Evolutionary conservation across 2,888 invertebrate species (phyloP), one percentile per base, ranked within the genome.

Genomic region (Eupsilia transversa): DNA sequence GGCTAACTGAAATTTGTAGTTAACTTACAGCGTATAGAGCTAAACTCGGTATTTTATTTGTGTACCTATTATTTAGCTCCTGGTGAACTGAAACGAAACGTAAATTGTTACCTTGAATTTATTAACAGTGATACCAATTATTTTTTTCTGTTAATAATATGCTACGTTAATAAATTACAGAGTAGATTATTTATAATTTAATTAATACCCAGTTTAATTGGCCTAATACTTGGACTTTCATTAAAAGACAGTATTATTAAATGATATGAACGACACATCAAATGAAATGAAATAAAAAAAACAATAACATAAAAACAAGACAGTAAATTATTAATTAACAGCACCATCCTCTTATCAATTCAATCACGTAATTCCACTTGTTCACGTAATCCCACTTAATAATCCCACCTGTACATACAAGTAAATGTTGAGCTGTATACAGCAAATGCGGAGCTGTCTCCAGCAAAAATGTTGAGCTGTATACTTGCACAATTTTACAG

Each of bases 401-500:
- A 86, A 87, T 88, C 83, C 66, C 79, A 80, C 78, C 82, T 81
- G 41, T 41, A 41, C 10, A 54, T 23, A 43, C 81, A 86, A 77
- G 75, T 83, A 87, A 59, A 79, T 84, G 83, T 86, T 74, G 79
- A 87, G 83, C 79, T 84, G 84, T 88, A 86, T 84, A 86, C 86
- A 41, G 38, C 35, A 74, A 73, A 72, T 72, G 27, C 46, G 17
- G 46, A 74, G 56, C 46, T 54, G 75, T 68, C 86, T 87, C 81
- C 81, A 83, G 83, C 77, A 84, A 91, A 88, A 80, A 56, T 41
- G 27, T 59, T 75, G 59, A 87, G 82, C 80, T 85, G 85, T 88
- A 87, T 85, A 87, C 85, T 89, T 87, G 86, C 86, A 83, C 83
- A 89, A 89, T 88, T 89, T 89, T 87, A 88, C 87, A 46, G 87